A percentile compares a stretch with the other conserved stretches of the same genome.
phyloP scores from a whole-genome alignment of 2,888 invertebrate genomes.

The Seira ritae region DNA sequence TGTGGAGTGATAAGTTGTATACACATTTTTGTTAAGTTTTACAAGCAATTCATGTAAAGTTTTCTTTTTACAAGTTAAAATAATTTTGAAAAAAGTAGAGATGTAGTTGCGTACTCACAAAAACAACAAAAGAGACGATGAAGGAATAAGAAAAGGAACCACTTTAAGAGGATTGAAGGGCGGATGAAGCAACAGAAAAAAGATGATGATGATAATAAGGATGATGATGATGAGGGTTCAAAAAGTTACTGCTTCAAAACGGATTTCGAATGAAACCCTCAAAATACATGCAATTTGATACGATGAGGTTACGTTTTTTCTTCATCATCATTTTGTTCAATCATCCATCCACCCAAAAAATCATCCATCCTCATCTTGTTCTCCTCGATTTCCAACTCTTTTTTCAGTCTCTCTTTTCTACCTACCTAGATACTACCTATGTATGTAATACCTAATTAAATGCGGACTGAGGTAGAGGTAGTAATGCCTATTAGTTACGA shows the following conservation, averaged over 20 bases:
- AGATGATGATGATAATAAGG: conserved; percentile 1
- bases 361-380: not conserved
- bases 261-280: too few relatives aligned
- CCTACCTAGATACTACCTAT: not conserved
- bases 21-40: conserved; percentile 4
- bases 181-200: conserved; percentile 25
- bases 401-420: not conserved
- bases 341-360: conserved; percentile 4
- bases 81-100: conserved; percentile 10
- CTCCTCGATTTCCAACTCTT: not conserved
- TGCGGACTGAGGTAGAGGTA: not conserved
- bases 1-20: conserved; percentile 10
- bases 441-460: conserved; percentile 2
- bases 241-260: conserved; percentile 2
- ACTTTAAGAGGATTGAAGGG: conserved; percentile 56
- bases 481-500: not conserved
- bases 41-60: conserved; percentile 1
- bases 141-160: conserved; percentile 31
- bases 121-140: conserved; percentile 1
- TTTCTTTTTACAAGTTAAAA: conserved; percentile 11
- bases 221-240: conserved; percentile 15
- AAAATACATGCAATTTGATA: not conserved
- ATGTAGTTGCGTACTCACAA: conserved; percentile 3
- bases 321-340: conserved; percentile 9
- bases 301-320: not conserved